Conservation (phyloP, 1,140 invertebrate genomes). For the Saccostrea echinata region DNA sequence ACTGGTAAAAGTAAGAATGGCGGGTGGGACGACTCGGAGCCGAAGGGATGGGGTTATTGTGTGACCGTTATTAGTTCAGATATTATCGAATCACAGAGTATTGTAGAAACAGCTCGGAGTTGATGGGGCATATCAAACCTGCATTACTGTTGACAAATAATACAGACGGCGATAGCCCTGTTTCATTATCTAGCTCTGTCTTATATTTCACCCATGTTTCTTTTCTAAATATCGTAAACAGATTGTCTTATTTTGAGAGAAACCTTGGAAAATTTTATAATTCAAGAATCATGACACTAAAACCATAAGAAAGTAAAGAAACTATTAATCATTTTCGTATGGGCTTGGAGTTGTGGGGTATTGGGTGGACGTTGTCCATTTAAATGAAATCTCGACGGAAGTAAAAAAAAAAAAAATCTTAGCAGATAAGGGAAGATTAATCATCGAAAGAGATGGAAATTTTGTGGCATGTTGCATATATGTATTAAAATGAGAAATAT, state of each 20-base stretch:
- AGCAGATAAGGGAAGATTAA: background rate
- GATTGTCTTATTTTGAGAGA: constrained; percentile 32
- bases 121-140: constrained; percentile 30
- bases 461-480: too few relatives aligned
- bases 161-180: constrained; percentile 21
- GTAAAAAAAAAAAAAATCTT: background rate
- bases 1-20: background rate
- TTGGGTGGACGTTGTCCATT: background rate
- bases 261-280: constrained; percentile 26
- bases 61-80: background rate
- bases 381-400: background rate
- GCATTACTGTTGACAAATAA: constrained; percentile 31
- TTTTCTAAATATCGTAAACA: constrained; percentile 34
- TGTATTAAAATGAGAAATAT: too few relatives aligned
- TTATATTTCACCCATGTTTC: constrained; percentile 27
- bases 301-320: constrained; percentile 10
- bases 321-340: constrained; percentile 6
- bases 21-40: constrained; percentile 9
- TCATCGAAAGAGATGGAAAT: background rate
- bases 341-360: background rate
- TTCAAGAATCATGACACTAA: background rate
- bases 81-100: constrained; percentile 6
- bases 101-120: background rate
- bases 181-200: constrained; percentile 11
- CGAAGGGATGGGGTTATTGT: background rate